Evolutionary conservation across 2,797 vertebrate genomes (phyloP), one percentile per base, ranked within the genome.

Genomic region (Threskiornis aethiopicus): DNA sequence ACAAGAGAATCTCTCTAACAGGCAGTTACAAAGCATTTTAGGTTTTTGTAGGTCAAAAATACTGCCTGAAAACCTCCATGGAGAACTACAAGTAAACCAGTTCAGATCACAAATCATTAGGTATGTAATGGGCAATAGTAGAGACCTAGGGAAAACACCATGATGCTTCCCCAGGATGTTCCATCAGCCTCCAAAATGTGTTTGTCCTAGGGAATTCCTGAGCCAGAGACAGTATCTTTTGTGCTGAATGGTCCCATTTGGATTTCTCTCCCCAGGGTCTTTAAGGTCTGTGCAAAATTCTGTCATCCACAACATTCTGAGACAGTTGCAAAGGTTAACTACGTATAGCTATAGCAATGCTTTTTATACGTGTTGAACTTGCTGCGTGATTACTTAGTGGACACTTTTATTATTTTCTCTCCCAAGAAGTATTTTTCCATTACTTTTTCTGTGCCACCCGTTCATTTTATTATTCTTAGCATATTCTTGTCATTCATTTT

Each of bases 341-440:
- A 29, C 1, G 0, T 28, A 7, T 2, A 55, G 62, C 49, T 46
- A 10, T 6, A 66, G 21, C 14, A 47, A 39, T 5, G 20, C 7
- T 66, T 78, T 67, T 37, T 35, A 2, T 25, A 19, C 5, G 15
- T 13, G 33, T 16, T 57, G 28, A 55, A 29, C 61, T 41, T 39
- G 41, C 42, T 65, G 18, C 33, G 37, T 12, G 58, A 72, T 54
- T 54, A 44, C 26, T 33, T 78, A 29, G 8, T 73, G n/a, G 26
- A n/a, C 7, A 13, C 28, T 52, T 41, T 3, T 25, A 22, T 5
- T 47, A 24, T 9, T 65, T 69, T 47, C 22, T 61, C 67, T 57
- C 73, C 16, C 51, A 61, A 28, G 7, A 80, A 54, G 16, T 57
- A 47, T 10, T 28, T 83, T 83, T 57, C 19, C 41, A 46, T 42